A percentile compares a stretch with the other conserved stretches of the same genome.
Evolutionary conservation across 1,140 invertebrate genomes (phyloP).

Genomic region (Gonioctena quinquepunctata): DNA sequence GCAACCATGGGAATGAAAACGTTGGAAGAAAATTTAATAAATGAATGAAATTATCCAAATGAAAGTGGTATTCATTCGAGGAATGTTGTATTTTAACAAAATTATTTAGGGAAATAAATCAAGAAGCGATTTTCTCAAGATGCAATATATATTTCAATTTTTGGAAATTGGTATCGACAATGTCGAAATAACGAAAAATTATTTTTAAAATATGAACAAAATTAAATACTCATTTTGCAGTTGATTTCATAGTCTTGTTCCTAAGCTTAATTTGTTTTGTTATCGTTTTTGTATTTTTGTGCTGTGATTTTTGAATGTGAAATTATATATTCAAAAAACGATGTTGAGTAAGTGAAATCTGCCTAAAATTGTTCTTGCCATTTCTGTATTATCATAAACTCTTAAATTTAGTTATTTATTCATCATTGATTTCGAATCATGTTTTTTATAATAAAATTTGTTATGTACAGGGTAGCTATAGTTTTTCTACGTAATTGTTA

Average conservation of each 20-base stretch:
- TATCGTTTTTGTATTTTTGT: conserved; percentile 44
- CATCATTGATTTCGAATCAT: conserved; percentile 25
- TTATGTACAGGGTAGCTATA: conserved; percentile 33
- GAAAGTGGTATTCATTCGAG: too few species aligned
- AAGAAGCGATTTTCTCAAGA: background rate
- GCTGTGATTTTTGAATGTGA: conserved; percentile 52
- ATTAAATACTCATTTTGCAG: conserved; percentile 13
- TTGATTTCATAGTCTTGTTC: conserved; percentile 38
- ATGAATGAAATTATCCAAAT: too few species aligned
- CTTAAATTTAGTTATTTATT: conserved; percentile 41
- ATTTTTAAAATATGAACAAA: conserved; percentile 2
- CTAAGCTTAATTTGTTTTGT: conserved; percentile 46
- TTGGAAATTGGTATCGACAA: conserved; percentile 5
- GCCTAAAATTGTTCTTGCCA: conserved; percentile 54
- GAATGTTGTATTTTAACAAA: too few species aligned
- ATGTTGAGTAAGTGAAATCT: conserved; percentile 43
- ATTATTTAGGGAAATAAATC: too few species aligned
- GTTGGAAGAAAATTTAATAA: too few species aligned
- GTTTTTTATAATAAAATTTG: conserved; percentile 19
- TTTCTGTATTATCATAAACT: conserved; percentile 53
- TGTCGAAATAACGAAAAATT: conserved; percentile 4
- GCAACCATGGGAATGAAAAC: too few species aligned
- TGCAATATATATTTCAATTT: background rate
- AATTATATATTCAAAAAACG: conserved; percentile 42
- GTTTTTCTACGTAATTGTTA: conserved; percentile 28